A percentile compares a stretch with the other conserved stretches of the same genome.
phyloP scores from a whole-genome alignment of 2,797 vertebrate genomes.

The Schizopygopsis pylzovi region DNA sequence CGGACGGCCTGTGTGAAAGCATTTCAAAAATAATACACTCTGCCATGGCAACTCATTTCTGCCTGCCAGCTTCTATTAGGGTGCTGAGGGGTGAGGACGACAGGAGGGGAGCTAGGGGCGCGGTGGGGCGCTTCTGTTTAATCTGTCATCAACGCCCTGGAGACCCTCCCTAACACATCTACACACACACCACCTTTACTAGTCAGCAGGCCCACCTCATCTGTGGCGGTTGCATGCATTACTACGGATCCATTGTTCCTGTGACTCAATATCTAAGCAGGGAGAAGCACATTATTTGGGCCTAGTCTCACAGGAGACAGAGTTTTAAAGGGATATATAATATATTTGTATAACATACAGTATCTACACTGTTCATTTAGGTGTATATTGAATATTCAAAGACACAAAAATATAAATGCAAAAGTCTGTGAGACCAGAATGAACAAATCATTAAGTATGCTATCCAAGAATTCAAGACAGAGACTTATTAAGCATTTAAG shows the following conservation, averaged over 20 bases:
- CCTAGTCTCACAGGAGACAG: background rate
- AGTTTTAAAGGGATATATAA: background rate
- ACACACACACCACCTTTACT: slow-evolving; percentile 51
- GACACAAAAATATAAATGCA: background rate
- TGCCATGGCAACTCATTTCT: slow-evolving; percentile 94
- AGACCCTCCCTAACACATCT: slow-evolving; percentile 79
- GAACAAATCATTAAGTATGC: background rate
- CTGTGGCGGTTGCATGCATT: slow-evolving; percentile 16
- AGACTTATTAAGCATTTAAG: background rate
- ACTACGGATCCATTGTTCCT: background rate
- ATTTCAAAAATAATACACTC: slow-evolving; percentile 99
- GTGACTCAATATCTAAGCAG: background rate
- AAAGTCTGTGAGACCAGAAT: background rate
- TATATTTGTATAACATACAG: no score
- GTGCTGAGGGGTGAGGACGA: slow-evolving; percentile 90
- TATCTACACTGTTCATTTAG: background rate
- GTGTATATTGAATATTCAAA: background rate
- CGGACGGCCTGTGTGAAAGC: slow-evolving; percentile 98
- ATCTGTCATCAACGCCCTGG: slow-evolving; percentile 95
- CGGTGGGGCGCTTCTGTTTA: slow-evolving; percentile 93
- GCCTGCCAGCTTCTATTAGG: slow-evolving; percentile 97
- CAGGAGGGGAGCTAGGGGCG: slow-evolving; percentile 83
- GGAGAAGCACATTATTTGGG: background rate
- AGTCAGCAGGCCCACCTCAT: slow-evolving; percentile 45
- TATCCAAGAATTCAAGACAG: background rate